phyloP scores from a whole-genome alignment of 2,797 vertebrate genomes.

The Phaenicophaeus curvirostris region DNA sequence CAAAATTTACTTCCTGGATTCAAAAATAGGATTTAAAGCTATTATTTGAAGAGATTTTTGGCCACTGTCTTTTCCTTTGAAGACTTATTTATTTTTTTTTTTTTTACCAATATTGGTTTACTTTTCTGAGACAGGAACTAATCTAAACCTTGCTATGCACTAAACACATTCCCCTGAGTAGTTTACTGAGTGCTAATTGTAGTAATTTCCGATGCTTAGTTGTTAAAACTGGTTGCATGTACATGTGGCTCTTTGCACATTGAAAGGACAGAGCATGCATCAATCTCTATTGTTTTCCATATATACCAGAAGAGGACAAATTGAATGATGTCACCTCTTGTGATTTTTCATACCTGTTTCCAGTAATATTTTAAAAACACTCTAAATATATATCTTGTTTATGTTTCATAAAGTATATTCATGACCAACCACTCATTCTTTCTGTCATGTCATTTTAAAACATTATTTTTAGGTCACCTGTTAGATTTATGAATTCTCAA shows the following conservation, averaged over 20 bases:
- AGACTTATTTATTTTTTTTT: background rate
- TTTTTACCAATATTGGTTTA: background rate
- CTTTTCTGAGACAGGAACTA: background rate
- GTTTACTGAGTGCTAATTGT: background rate
- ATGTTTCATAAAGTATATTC: background rate
- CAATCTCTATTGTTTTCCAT: background rate
- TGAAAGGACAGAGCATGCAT: background rate
- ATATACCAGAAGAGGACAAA: background rate
- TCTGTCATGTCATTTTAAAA: background rate
- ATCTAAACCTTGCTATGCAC: background rate
- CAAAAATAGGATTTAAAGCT: background rate
- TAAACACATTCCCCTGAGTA: background rate
- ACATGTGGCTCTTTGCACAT: background rate
- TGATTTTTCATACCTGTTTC: background rate
- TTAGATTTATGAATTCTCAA: background rate
- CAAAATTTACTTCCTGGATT: background rate
- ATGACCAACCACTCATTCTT: background rate
- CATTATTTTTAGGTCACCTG: background rate
- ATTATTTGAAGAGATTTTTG: background rate
- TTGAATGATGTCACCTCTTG: background rate
- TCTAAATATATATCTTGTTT: background rate
- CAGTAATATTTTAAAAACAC: background rate
- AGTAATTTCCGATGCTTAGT: background rate
- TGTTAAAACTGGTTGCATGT: background rate
- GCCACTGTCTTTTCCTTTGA: background rate